A percentile compares a stretch with the other conserved stretches of the same genome.
These are phyloP conservation scores for Cryptophagus acutangulus DNA, from an alignment of 2,888 invertebrate genomes.

Conservation along the genomic window DNA sequence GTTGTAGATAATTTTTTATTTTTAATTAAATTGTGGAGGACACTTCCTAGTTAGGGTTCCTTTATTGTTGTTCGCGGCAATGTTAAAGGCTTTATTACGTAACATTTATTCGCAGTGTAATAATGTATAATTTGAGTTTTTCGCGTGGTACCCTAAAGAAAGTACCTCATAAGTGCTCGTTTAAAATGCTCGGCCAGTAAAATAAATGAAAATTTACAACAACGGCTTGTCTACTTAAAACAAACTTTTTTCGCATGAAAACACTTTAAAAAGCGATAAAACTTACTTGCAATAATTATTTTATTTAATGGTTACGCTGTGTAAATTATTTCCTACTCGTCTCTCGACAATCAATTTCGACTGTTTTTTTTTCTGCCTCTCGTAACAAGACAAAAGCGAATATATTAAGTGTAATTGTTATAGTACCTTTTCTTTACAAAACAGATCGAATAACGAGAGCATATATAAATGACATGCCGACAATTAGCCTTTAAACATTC, in stretches of 20 bases:
- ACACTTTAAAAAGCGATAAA: constrained; percentile 32
- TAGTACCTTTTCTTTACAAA: constrained; percentile 7
- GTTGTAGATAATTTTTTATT: no score
- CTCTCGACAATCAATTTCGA: constrained; percentile 8
- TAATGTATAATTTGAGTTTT: no score
- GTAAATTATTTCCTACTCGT: constrained; percentile 18
- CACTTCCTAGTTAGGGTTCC: no score
- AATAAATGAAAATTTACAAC: constrained; percentile 30
- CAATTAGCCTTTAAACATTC: constrained; percentile 17
- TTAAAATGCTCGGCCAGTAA: constrained; percentile 24
- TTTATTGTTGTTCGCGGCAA: no score
- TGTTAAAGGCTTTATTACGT: no score
- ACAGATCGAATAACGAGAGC: constrained; percentile 14
- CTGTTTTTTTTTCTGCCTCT: constrained; percentile 10
- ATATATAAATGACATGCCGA: constrained; percentile 16
- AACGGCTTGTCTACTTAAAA: constrained; percentile 18
- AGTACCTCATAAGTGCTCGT: no score
- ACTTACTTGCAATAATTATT: constrained; percentile 29
- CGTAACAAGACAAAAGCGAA: constrained; percentile 6
- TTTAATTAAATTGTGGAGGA: no score
- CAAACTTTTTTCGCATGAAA: constrained; percentile 19
- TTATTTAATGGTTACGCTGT: constrained; percentile 29
- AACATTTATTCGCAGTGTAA: no score
- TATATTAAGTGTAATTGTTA: constrained; percentile 12
- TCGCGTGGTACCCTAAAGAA: no score